A percentile compares a stretch with the other conserved stretches of the same genome.
phyloP scores from a whole-genome alignment of 2,113 vertebrate species.

The Pycnonotus jocosus region DNA sequence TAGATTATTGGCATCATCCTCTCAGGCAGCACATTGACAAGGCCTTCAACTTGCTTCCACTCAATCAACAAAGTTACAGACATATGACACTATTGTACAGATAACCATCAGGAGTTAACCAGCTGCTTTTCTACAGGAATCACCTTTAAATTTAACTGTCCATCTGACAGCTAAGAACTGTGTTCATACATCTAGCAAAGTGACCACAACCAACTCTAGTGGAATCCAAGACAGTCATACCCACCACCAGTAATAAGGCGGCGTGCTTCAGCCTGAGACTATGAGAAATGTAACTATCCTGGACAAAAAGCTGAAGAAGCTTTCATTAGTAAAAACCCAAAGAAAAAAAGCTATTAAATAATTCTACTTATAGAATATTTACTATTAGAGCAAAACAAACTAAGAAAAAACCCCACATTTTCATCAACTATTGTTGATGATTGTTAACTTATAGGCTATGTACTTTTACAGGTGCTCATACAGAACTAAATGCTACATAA shows the following conservation, averaged over 20 bases:
- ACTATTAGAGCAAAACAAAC: neutral
- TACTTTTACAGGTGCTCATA: neutral
- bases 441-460: neutral
- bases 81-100: neutral
- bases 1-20: neutral
- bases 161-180: neutral
- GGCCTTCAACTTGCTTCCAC: neutral
- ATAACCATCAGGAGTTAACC: neutral
- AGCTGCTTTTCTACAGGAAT: neutral
- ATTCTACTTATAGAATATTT: neutral
- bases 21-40: neutral
- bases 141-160: neutral
- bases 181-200: neutral
- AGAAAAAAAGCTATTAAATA: neutral
- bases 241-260: neutral
- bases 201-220: neutral
- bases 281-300: neutral
- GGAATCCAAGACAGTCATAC: neutral
- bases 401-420: neutral
- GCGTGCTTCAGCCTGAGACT: fast-evolving
- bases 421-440: neutral
- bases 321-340: neutral
- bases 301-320: neutral
- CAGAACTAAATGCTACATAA: neutral
- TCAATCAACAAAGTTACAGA: neutral